phyloP scores from a whole-genome alignment of 2,797 vertebrate genomes.

The Vireo griseus region DNA sequence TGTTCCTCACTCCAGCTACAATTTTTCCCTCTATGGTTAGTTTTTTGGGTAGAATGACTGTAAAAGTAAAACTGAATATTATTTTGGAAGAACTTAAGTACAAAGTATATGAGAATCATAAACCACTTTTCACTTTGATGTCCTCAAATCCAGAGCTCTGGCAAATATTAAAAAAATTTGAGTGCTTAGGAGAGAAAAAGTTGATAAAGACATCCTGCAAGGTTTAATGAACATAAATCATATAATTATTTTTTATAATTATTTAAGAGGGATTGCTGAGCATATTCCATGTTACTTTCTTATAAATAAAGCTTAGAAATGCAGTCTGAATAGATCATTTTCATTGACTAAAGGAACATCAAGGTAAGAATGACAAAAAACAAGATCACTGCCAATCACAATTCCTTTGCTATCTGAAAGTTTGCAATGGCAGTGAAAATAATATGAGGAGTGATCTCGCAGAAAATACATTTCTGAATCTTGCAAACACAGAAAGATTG shows the following conservation, averaged over 20 bases:
- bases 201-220: neutral
- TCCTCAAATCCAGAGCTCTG: neutral
- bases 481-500: neutral
- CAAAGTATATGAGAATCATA: neutral
- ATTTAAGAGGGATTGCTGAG: neutral
- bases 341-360: neutral
- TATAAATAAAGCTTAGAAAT: neutral
- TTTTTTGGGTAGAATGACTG: neutral
- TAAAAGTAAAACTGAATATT: neutral
- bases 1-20: neutral
- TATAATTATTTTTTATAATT: neutral
- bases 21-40: neutral
- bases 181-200: neutral
- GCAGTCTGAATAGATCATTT: neutral
- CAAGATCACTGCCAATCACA: neutral
- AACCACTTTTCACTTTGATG: neutral
- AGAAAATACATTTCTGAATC: neutral
- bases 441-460: neutral
- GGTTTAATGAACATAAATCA: neutral
- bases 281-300: neutral
- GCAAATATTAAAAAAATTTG: neutral
- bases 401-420: neutral
- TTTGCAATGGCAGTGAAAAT: neutral
- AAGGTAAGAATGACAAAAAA: neutral
- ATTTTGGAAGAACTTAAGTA: neutral